A percentile compares a stretch with the other conserved stretches of the same genome.
phyloP scores from a whole-genome alignment of 2,888 invertebrate species.

The Sepioteuthis lessoniana region DNA sequence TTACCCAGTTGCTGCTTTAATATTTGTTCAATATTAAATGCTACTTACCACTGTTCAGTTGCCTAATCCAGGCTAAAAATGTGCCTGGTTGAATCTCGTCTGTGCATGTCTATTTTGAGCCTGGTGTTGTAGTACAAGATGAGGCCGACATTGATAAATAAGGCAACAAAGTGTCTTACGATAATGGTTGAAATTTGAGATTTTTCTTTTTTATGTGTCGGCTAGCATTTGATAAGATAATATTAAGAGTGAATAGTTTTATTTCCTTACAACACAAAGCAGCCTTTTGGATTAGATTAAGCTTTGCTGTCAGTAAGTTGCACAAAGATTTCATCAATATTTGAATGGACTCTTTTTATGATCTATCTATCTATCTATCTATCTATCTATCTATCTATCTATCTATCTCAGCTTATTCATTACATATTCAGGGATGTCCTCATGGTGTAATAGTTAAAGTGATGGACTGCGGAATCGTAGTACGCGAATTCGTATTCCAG shows the following conservation, averaged over 20 bases:
- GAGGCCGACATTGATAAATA: not conserved
- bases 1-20: not conserved
- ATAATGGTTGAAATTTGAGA: not conserved
- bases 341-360: not conserved
- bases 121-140: not conserved
- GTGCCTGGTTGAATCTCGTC: too few species aligned
- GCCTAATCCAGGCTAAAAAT: not conserved
- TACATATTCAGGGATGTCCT: too few species aligned
- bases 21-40: not conserved
- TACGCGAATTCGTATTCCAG: too few species aligned
- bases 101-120: not conserved
- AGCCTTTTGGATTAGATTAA: too few species aligned
- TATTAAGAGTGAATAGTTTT: too few species aligned
- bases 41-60: not conserved
- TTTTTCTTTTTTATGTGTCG: not conserved
- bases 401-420: too few species aligned
- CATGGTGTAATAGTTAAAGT: too few species aligned
- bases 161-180: not conserved
- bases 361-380: not conserved
- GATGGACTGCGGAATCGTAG: too few species aligned
- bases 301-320: too few species aligned
- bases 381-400: not conserved
- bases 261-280: too few species aligned
- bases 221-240: too few species aligned
- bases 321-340: not conserved